Percentiles rank a stretch among this genome's conserved stretches.
phyloP scores from a whole-genome alignment of 1,140 invertebrate genomes.

The Coptotermes formosanus region DNA sequence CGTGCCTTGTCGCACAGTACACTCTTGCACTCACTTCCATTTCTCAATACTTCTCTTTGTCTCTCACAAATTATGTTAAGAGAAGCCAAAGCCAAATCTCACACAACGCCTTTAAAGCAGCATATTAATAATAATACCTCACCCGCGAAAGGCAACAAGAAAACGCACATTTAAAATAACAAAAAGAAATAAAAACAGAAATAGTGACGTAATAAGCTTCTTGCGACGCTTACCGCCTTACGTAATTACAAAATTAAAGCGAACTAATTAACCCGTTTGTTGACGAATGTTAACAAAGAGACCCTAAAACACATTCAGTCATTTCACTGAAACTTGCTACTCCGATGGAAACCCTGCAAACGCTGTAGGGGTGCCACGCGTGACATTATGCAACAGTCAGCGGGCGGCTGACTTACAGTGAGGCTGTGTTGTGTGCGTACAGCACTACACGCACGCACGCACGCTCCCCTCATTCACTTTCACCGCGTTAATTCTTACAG shows the following conservation, averaged over 20 bases:
- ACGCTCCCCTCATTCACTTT: no score
- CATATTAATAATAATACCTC: no score
- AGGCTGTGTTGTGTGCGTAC: no score
- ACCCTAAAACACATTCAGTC: background rate
- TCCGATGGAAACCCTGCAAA: background rate
- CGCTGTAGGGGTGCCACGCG: background rate
- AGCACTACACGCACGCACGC: no score
- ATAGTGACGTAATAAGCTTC: background rate
- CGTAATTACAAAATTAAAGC: conserved; percentile 32
- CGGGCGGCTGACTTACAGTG: no score
- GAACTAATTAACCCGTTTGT: conserved; percentile 28
- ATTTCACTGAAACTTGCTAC: background rate
- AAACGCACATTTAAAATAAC: background rate
- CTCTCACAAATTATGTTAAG: no score
- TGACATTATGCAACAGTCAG: background rate
- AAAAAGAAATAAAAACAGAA: background rate
- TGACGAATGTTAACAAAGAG: conserved; percentile 7
- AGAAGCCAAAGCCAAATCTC: no score
- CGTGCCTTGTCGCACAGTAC: no score
- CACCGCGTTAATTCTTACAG: no score
- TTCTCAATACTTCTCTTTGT: no score
- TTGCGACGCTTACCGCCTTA: conserved; percentile 20
- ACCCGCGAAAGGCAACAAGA: background rate
- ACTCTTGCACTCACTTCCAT: no score
- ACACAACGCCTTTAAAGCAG: no score